phyloP scores from a whole-genome alignment of 2,888 invertebrate genomes.

The Erebia aethiops region DNA sequence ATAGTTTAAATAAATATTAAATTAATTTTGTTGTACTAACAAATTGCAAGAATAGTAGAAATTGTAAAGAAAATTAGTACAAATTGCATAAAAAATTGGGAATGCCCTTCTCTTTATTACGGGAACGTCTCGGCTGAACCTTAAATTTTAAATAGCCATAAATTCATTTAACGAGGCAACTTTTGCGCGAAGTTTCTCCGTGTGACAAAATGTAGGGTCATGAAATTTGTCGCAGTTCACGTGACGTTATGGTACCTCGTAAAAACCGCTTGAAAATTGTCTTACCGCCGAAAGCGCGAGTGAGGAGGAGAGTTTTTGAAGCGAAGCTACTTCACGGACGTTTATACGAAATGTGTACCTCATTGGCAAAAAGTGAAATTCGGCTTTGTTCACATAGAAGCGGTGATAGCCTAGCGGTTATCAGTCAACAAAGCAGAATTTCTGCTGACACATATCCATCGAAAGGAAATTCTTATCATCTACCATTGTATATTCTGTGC shows the following conservation, averaged over 20 bases:
- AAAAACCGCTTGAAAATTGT: neutral
- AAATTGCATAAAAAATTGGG: neutral
- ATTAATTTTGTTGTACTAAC: neutral
- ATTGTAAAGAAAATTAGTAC: no score
- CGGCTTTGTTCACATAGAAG: no score
- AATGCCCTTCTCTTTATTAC: constrained; percentile 11
- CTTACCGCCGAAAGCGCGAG: neutral
- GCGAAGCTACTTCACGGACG: neutral
- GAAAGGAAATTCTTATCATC: no score
- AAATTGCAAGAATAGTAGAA: neutral
- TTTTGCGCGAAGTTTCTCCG: constrained; percentile 30
- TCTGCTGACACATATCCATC: no score
- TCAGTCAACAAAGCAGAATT: no score
- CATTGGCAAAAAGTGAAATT: no score
- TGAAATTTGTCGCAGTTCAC: constrained; percentile 29
- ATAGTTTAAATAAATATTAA: no score
- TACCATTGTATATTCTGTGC: no score
- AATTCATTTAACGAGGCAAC: constrained; percentile 45
- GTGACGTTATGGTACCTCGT: constrained; percentile 20
- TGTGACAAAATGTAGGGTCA: constrained; percentile 22
- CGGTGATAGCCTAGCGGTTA: no score
- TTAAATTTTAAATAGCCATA: constrained; percentile 44
- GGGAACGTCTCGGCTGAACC: constrained; percentile 20
- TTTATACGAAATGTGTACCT: no score
- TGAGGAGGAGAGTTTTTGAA: no score